Percentiles rank a stretch among this genome's conserved stretches.
phyloP scores from a whole-genome alignment of 2,797 vertebrate genomes.

The Anguilla anguilla region DNA sequence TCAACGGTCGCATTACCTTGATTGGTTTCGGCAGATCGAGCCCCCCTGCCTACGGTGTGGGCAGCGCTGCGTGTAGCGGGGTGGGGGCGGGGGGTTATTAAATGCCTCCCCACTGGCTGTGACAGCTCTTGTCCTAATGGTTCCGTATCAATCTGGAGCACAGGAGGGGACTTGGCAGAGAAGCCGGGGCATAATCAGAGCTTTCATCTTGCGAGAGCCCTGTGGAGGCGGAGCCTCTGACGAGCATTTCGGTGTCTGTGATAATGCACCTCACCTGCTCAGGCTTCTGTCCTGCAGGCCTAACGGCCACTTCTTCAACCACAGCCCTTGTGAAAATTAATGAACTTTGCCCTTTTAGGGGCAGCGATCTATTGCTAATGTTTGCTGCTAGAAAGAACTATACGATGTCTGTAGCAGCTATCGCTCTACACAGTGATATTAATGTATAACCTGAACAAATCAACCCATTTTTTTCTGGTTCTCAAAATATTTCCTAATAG shows the following conservation, averaged over 20 bases:
- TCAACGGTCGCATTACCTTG: conserved; percentile 44
- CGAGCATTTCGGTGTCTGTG: background rate
- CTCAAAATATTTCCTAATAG: background rate
- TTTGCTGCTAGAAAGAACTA: background rate
- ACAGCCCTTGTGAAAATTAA: background rate
- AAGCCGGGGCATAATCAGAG: background rate
- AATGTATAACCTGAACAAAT: background rate
- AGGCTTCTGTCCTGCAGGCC: background rate
- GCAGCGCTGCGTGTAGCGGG: conserved; percentile 7
- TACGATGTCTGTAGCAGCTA: background rate
- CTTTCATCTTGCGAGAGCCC: conserved; percentile 1
- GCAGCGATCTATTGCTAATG: background rate
- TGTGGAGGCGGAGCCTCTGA: background rate
- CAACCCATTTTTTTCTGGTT: background rate
- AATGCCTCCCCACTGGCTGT: conserved; percentile 8
- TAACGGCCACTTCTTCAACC: background rate
- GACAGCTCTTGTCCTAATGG: conserved; percentile 16
- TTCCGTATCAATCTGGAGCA: background rate
- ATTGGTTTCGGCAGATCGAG: conserved; percentile 41
- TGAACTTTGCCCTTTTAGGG: background rate
- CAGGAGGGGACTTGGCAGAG: background rate
- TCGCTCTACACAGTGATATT: background rate
- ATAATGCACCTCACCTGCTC: background rate
- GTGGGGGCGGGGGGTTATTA: conserved; percentile 12
- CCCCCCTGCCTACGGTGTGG: conserved; percentile 47